Evolutionary conservation across 2,113 vertebrate species (phyloP).

Genomic region (Semicossyphus pulcher): DNA sequence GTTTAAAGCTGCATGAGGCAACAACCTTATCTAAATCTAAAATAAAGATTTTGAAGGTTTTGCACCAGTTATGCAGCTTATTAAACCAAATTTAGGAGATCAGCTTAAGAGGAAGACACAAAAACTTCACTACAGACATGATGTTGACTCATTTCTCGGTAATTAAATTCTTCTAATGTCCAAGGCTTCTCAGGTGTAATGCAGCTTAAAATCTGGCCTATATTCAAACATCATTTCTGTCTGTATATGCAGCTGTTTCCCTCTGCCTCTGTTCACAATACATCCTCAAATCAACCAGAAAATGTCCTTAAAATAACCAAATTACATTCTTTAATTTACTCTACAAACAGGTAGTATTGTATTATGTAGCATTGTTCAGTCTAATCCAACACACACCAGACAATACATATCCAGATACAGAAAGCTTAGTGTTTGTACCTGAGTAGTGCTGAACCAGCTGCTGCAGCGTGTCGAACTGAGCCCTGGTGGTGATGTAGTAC

Average conservation of each 20-base stretch:
- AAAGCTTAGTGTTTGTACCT: slow-evolving; percentile 80
- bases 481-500: slow-evolving; percentile 97
- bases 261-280: neutral
- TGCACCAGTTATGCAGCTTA: neutral
- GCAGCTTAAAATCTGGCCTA: neutral
- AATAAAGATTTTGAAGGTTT: neutral
- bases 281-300: neutral
- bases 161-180: neutral
- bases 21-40: neutral
- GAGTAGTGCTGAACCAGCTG: slow-evolving; percentile 97
- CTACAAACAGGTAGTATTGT: too few relatives aligned
- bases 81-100: neutral
- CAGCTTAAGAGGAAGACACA: neutral
- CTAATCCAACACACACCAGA: too few relatives aligned
- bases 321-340: too few relatives aligned
- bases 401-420: too few relatives aligned
- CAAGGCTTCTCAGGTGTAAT: neutral
- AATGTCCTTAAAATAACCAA: too few relatives aligned
- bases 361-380: too few relatives aligned
- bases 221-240: too few relatives aligned
- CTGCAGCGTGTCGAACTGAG: slow-evolving; percentile 96
- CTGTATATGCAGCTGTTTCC: neutral
- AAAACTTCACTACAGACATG: neutral
- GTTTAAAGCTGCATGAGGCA: neutral
- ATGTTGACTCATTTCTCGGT: neutral